These are phyloP conservation scores for Drosophila subpulchrella DNA, from an alignment of 1,140 invertebrate genomes.

Conservation along the genomic window DNA sequence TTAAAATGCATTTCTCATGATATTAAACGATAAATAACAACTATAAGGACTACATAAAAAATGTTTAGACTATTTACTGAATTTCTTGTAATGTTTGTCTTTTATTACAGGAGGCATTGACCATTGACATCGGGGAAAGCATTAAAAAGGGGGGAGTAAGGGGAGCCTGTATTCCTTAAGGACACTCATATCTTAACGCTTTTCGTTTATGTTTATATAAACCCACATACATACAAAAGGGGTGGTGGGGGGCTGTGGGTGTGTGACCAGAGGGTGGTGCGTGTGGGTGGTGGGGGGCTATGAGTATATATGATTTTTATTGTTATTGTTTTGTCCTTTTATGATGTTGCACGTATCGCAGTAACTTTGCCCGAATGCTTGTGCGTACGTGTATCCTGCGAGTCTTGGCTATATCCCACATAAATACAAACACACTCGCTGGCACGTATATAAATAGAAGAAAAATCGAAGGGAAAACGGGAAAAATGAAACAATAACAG, in stretches of 20 bases:
- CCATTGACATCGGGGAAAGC: slow-evolving; percentile 14
- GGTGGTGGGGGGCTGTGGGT: not conserved
- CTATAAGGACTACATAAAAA: too few species aligned
- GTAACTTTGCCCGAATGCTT: slow-evolving; percentile 48
- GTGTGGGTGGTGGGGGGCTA: slow-evolving; percentile 7
- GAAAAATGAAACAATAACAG: slow-evolving; percentile 80
- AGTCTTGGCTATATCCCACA: slow-evolving; percentile 42
- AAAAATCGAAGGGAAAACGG: slow-evolving; percentile 65
- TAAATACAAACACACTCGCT: slow-evolving; percentile 39
- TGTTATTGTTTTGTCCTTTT: slow-evolving; percentile 83
- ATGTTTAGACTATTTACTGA: not conserved
- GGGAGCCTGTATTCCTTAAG: slow-evolving; percentile 23
- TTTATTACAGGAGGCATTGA: slow-evolving; percentile 9
- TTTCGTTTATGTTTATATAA: slow-evolving; percentile 54
- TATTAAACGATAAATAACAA: too few species aligned
- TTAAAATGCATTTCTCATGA: too few species aligned
- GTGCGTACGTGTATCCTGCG: slow-evolving; percentile 34
- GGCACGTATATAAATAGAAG: slow-evolving; percentile 35
- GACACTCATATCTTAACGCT: slow-evolving; percentile 70
- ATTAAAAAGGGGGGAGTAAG: not conserved
- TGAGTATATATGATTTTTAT: slow-evolving; percentile 79
- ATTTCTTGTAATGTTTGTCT: not conserved
- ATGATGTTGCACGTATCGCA: slow-evolving; percentile 69
- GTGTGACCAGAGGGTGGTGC: too few species aligned
- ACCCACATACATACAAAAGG: slow-evolving; percentile 7